Evolutionary conservation across 1,140 invertebrate genomes (phyloP).

Genomic region (Listronotus oregonensis): DNA sequence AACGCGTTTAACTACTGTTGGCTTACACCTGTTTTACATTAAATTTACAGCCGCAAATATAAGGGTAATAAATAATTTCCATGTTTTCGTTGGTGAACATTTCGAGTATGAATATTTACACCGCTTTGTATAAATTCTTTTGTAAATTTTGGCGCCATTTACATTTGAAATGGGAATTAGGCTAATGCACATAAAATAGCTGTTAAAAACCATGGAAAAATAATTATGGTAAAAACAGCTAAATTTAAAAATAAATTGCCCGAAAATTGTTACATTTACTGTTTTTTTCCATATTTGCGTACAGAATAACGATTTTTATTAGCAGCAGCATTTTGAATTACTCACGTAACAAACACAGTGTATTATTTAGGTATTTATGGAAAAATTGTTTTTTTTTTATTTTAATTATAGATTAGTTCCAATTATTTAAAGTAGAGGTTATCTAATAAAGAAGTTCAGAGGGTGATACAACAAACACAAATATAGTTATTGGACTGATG

Average conservation of each 20-base stretch:
- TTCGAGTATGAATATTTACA: constrained; percentile 26
- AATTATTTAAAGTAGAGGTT: too few relatives aligned
- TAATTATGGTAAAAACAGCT: constrained; percentile 12
- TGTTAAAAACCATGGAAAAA: constrained; percentile 27
- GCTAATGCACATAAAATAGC: constrained; percentile 27
- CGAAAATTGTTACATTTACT: background rate
- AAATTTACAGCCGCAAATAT: constrained; percentile 27
- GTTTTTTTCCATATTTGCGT: background rate
- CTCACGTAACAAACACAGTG: background rate
- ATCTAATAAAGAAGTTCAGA: too few relatives aligned
- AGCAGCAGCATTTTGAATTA: background rate
- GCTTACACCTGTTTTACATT: constrained; percentile 29
- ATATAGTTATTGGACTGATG: too few relatives aligned
- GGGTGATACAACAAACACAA: too few relatives aligned
- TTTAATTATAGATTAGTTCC: too few relatives aligned
- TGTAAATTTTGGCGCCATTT: constrained; percentile 16
- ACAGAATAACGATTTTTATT: constrained; percentile 3
- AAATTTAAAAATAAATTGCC: constrained; percentile 8
- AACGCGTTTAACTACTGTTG: constrained; percentile 24
- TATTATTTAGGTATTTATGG: too few relatives aligned
- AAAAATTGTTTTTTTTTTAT: too few relatives aligned
- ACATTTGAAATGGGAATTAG: constrained; percentile 24
- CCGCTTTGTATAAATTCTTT: constrained; percentile 22
- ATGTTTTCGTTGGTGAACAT: constrained; percentile 22
- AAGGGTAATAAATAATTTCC: constrained; percentile 26